phyloP scores from a whole-genome alignment of 2,797 vertebrate species.

The Clarias laeviceps region DNA sequence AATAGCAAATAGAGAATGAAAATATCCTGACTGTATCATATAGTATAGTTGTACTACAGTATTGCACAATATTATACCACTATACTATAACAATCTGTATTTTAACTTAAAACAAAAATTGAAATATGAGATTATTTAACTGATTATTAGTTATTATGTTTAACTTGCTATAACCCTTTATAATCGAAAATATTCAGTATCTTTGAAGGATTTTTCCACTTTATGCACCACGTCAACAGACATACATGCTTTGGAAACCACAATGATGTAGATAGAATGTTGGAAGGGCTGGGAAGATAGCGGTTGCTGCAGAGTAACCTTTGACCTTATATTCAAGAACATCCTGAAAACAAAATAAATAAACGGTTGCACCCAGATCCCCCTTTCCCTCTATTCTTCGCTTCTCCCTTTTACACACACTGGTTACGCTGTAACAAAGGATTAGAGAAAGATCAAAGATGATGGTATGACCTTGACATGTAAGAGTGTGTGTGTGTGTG shows the following conservation, averaged over 20 bases:
- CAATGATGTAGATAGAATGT: constrained; percentile 31
- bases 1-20: not conserved
- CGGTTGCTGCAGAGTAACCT: constrained; percentile 56
- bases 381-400: not conserved
- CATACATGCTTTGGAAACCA: constrained; percentile 43
- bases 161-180: not conserved
- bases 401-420: constrained; percentile 39
- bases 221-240: constrained; percentile 36
- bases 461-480: constrained; percentile 46
- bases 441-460: constrained; percentile 39
- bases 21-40: not conserved
- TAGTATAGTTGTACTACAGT: not conserved
- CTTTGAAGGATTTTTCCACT: no score
- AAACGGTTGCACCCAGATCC: constrained; percentile 13
- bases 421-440: constrained; percentile 32
- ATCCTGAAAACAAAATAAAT: constrained; percentile 30
- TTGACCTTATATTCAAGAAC: constrained; percentile 43
- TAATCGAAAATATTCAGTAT: not conserved
- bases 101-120: not conserved
- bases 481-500: constrained; percentile 18
- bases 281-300: constrained; percentile 52
- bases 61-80: not conserved
- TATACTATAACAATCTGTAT: not conserved
- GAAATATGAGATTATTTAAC: not conserved
- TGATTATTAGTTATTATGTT: not conserved